Percentiles rank a stretch among this genome's conserved stretches.
Conservation (phyloP, 2,113 vertebrate genomes). For the Henicopernis longicauda region DNA sequence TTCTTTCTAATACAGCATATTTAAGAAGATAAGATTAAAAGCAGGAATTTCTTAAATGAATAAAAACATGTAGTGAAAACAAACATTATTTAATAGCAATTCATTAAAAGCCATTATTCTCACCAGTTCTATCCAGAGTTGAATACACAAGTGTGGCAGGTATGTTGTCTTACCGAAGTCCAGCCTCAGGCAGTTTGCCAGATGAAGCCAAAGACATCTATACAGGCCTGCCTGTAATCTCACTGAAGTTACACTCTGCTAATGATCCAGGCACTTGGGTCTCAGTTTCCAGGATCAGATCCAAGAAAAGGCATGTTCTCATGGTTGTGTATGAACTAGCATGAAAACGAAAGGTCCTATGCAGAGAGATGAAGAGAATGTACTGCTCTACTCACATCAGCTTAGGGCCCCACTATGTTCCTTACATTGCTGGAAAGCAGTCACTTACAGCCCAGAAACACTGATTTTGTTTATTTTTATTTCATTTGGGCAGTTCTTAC, state of each 20-base stretch:
- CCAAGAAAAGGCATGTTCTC: not conserved
- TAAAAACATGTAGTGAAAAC: not conserved
- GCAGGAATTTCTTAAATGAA: not conserved
- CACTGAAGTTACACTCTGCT: not conserved
- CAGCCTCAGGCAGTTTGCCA: not conserved
- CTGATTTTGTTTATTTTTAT: not conserved
- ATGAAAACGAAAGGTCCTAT: not conserved
- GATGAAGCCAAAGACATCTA: not conserved
- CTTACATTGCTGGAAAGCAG: not conserved
- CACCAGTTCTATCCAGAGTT: not conserved
- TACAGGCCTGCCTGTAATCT: not conserved
- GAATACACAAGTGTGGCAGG: not conserved
- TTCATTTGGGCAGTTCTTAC: not conserved
- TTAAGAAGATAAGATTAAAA: not conserved
- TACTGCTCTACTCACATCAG: not conserved
- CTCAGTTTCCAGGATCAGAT: not conserved
- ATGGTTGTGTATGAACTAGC: not conserved
- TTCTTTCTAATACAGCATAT: not conserved
- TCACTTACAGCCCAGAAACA: not conserved
- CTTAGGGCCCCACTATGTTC: not conserved
- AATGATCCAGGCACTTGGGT: not conserved
- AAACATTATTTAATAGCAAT: not conserved
- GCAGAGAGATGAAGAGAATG: not conserved
- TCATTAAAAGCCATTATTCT: not conserved
- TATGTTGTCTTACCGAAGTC: not conserved